These are phyloP conservation scores for Osmerus eperlanus DNA, from an alignment of 2,113 vertebrate genomes.

Conservation along the genomic window DNA sequence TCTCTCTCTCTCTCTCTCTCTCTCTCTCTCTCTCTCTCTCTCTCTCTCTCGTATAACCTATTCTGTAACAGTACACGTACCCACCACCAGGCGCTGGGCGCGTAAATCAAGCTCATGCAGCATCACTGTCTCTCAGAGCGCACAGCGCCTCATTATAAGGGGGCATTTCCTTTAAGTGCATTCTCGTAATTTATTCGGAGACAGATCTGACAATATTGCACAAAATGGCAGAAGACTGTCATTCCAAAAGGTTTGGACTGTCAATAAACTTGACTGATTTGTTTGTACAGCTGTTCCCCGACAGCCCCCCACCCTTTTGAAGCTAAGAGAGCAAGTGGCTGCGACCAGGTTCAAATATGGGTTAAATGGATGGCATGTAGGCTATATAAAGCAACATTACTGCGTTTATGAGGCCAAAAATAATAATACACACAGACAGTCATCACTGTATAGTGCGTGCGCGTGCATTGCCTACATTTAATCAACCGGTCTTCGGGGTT, in stretches of 20 bases:
- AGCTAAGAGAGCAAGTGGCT: no score
- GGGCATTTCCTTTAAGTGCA: conserved; percentile 1
- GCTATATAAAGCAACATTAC: no score
- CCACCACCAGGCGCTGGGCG: conserved; percentile 65
- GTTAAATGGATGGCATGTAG: no score
- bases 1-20: no score
- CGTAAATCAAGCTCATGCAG: conserved; percentile 60
- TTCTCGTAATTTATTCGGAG: no score
- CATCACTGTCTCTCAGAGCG: conserved; percentile 56
- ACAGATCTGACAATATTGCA: no score
- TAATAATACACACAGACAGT: conserved; percentile 32
- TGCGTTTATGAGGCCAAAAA: conserved; percentile 21
- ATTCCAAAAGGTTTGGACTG: no score
- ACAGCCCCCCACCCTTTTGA: no score
- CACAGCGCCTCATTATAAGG: conserved; percentile 42
- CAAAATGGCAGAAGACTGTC: no score
- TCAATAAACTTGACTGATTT: no score
- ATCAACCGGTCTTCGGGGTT: conserved; percentile 69
- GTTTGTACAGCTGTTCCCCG: no score
- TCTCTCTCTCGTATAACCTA: conserved; percentile 43
- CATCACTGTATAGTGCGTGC: conserved; percentile 40
- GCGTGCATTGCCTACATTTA: conserved; percentile 71
- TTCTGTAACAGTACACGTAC: conserved; percentile 58
- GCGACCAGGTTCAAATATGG: no score
- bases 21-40: conserved; percentile 45